phyloP scores from a whole-genome alignment of 2,888 invertebrate species.

The Zele albiditarsus region DNA sequence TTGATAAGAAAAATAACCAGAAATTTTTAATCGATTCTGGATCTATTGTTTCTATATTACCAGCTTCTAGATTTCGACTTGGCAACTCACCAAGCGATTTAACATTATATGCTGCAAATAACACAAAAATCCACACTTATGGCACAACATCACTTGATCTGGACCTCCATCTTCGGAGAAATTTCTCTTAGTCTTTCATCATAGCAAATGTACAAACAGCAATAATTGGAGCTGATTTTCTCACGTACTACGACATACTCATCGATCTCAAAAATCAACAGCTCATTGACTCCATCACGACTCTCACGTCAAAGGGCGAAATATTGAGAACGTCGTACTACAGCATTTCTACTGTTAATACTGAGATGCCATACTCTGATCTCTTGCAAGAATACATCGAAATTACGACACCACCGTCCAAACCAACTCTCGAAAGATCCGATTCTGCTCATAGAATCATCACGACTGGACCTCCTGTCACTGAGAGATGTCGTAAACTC shows the following conservation, averaged over 20 bases:
- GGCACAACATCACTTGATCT: slow-evolving; percentile 24
- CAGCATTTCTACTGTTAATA: slow-evolving; percentile 33
- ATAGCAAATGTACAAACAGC: slow-evolving; percentile 40
- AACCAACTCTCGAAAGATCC: not conserved
- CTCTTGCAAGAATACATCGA: slow-evolving; percentile 24
- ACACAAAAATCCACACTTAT: slow-evolving; percentile 35
- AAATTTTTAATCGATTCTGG: slow-evolving; percentile 39
- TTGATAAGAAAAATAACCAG: slow-evolving; percentile 20
- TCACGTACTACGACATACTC: slow-evolving; percentile 34
- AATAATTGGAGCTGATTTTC: slow-evolving; percentile 45
- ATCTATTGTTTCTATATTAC: slow-evolving; percentile 40
- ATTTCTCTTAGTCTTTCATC: slow-evolving; percentile 41
- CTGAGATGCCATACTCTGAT: slow-evolving; percentile 11
- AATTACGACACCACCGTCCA: slow-evolving; percentile 30
- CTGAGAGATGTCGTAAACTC: slow-evolving; percentile 34
- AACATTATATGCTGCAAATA: slow-evolving; percentile 45
- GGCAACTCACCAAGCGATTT: not conserved
- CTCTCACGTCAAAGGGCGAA: slow-evolving; percentile 32
- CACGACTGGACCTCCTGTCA: slow-evolving; percentile 35
- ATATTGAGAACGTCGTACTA: slow-evolving; percentile 15
- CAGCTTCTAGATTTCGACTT: slow-evolving; percentile 10
- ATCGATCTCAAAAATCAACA: slow-evolving; percentile 38
- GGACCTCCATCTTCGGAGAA: slow-evolving; percentile 46
- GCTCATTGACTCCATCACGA: slow-evolving; percentile 40
- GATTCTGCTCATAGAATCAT: slow-evolving; percentile 34